Evolutionary conservation across 2,888 invertebrate genomes (phyloP), one percentile per base, ranked within the genome.

Genomic region (Choristoneura rosaceana): DNA sequence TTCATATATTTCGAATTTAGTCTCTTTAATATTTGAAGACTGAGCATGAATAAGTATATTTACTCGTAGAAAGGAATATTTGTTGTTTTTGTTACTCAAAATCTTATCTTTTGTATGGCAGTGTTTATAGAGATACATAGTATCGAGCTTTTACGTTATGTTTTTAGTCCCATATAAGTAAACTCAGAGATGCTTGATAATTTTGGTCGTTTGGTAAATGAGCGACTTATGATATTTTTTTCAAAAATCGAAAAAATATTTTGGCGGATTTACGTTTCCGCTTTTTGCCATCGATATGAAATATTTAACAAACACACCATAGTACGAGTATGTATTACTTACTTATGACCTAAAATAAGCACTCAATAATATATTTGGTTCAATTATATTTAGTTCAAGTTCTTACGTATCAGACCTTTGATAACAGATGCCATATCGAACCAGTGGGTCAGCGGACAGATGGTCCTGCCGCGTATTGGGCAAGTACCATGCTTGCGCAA

Each of bases 391-490:
- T 38, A 65, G 70, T 41, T 64, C 70, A 70, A 70, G 70, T 70
- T 70, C 47, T 45, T 33, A 25, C 34, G 58, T 59, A 45, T 43
- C 15, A 55, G 69, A 17, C 64, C 63, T 34, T 34, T 73, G 63
- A 70, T 64, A 63, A 64, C 59, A 63, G 69, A 4, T 79, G 55
- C 55, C 50, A 52, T 52, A 15, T 52, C 50, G 9, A 52, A 15
- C 17, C 12, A 85, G 79, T 85, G 78, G 85, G 86, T 86, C 87
- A 84, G 41, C 77, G 80, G 73, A 78, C 83, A 80, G 78, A 81
- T 82, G 81, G 79, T 74, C 71, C 73, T 69, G 59, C 12, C 52
- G 45, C 83, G 78, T 83, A 84, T 83, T 76, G 75, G 82, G 81
- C 63, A 67, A 70, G 74, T 75, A 70, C 75, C 66, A 70, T 64